Evolutionary conservation across 2,888 invertebrate genomes (phyloP), one percentile per base, ranked within the genome.

Genomic region (Drosophila nr. perissopoda): DNA sequence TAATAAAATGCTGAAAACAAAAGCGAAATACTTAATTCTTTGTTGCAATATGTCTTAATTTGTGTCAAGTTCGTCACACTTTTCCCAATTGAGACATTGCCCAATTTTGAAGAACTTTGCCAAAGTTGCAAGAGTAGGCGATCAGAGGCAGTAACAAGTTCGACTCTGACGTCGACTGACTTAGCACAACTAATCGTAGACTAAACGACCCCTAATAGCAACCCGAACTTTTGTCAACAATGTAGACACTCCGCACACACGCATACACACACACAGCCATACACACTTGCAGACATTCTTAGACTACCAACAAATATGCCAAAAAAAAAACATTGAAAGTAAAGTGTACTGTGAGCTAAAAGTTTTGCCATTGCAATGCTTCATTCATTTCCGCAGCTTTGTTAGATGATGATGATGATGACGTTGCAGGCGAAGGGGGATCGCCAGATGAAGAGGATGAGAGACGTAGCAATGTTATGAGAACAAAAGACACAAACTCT

Each of bases 161-260:
- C 18, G 33, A 49, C 58, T 53, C 40, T 31, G 45, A 4, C 64
- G 64, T 38, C 57, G 57, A 68, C 59, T 69, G 90, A 78, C 87
- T 87, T 82, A 73, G 86, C 73, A 75, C 61, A 87, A 85, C 88
- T 85, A 85, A 85, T 89, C 85, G 86, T 77, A 85, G 82, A 77
- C 85, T 85, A 85, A 85, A 85, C 85, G 90, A 89, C 90, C 85
- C 75, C 90, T 89, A 85, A 85, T 85, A 82, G 85, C 69, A 79
- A 82, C 64, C 70, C 59, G 49, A 85, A 85, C 88, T 85, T 89
- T 87, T 87, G 88, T 89, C 85, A 85, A 90, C 85, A 89, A 84
- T 85, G 90, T 75, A 81, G 78, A 83, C 78, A 31, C 51, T 42
- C 57, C 36, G 45, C 69, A 58, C 45, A n/a, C 40, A 52, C 42